Evolutionary conservation across 2,797 vertebrate species (phyloP).

Genomic region (Pangasius sanitwongsei): DNA sequence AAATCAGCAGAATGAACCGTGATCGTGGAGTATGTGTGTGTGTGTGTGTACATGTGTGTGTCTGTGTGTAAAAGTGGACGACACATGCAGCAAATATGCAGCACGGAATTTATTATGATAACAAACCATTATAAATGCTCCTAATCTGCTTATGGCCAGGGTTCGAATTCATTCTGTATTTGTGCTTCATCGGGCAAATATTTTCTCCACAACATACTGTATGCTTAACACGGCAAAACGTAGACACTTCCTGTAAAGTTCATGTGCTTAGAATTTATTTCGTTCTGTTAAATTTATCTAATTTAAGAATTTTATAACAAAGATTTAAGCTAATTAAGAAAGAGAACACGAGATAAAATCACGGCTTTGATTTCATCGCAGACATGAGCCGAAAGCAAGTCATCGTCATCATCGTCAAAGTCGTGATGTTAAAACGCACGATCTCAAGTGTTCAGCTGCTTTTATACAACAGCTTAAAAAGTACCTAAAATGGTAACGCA

Average conservation of each 20-base stretch:
- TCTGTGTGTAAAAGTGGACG: conserved; percentile 90
- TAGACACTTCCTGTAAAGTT: conserved; percentile 53
- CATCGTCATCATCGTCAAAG: neutral
- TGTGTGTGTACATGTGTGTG: conserved; percentile 90
- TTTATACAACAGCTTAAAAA: neutral
- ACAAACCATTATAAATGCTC: conserved; percentile 99
- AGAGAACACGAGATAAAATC: neutral
- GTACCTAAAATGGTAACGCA: neutral
- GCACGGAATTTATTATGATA: conserved; percentile 97
- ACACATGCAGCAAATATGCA: conserved; percentile 97
- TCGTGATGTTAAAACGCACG: neutral
- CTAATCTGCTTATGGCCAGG: conserved; percentile 98
- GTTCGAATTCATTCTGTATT: conserved; percentile 97
- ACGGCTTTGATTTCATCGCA: neutral
- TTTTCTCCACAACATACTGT: conserved; percentile 70
- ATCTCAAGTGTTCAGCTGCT: neutral
- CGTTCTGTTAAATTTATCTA: neutral
- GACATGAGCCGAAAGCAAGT: neutral
- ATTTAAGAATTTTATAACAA: neutral
- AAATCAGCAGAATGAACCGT: conserved; percentile 99
- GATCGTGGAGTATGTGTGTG: conserved; percentile 88
- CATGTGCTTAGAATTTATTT: neutral
- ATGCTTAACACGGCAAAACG: conserved; percentile 61
- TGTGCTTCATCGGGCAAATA: conserved; percentile 73
- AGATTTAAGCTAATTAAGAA: neutral